Base-by-base conservation (phyloP, 2,113 vertebrate species). In the Thamnaconus septentrionalis region DNA sequence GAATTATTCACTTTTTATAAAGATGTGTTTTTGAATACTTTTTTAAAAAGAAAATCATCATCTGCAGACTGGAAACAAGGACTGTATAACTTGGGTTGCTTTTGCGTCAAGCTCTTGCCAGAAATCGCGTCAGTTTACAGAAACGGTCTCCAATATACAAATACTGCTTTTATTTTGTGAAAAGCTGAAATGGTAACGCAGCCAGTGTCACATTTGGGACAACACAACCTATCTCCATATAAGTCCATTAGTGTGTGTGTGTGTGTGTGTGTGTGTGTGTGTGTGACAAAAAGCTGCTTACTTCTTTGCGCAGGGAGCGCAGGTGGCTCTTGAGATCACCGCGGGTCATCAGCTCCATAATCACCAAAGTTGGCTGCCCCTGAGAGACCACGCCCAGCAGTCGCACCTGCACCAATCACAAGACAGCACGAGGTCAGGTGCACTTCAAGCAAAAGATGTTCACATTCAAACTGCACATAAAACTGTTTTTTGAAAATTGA, bases 291-390 rank as follows among this genome's bases (percentile, higher is more conserved):
- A 60, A 59, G 56, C 53, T 88, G 64, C 93, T 92, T 91, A 97
- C 95, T 42, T 93, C 90, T 83, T 96, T 95, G 39, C 96, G 92
- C 46, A 98, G 82, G 31, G 96, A 98, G 56, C 97, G 92, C 86
- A 99, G 88, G 73, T 99, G 93, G 86, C 96, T 99, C 88, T 99
- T 99, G 75, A 99, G 95, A 81, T 99, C 97, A 3, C 97, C 97
- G 1, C 95, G 94, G 3, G 97, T 98, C 97, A 99, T 99, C 85
- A 99, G 90, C 81, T 99, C 97, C 97, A 99, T 99, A 78, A 99
- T 98, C 85, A 99, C 97, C 87, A 99, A 86, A 0, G 97, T 98
- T 10, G 97, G 97, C 83, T 99, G 97, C 69, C 97, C 97, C 88
- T 99, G 97, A 61, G 97, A 98, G 74, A 99, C 97, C 73, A 99